Base-by-base conservation (phyloP, 2,888 invertebrate genomes). In the Drosophila ezoana region DNA sequence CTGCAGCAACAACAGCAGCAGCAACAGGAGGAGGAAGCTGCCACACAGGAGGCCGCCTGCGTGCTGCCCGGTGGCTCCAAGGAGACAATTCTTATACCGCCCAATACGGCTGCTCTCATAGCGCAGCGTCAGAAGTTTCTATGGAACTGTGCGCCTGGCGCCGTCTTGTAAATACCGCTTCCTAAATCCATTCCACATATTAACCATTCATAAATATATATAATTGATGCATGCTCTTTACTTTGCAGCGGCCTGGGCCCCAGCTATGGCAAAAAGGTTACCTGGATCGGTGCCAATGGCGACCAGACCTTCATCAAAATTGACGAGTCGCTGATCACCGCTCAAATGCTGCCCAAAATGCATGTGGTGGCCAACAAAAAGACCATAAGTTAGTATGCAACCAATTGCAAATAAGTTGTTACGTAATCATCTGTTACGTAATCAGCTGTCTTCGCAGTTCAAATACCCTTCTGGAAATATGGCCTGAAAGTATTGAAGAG, bases 231-330 rank as follows among this genome's bases (percentile, higher is more conserved):
- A 16, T 32, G 2, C 23, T 11, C 11, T 6, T 2, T 20, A 11
- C 35, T 3, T 53, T 64, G 0, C 37, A 93, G 95, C 71, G 93
- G 94, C 43, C 93, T 95, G 38, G 99, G 99, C 0, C 95, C 97
- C 0, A 95, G 95, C 62, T 95, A 96, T 93, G 97, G 98, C 0
- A 95, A 97, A 78, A 94, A 96, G 84, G 99, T 98, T 0, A 97
- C 97, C 0, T 98, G 98, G 98, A 95, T 99, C 14, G 96, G 97
- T 1, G 98, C 98, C 4, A 97, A 97, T n/a, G 98, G 98, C 0
- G 99, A 99, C 93, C 97, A 98, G 92, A 99, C 99, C 1, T 98
- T 97, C 90, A 94, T 98, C 51, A 97, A 97, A 92, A 95, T 98
- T 57, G 98, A 98, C 78, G 98, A 98, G 92, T 95, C 96, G 2